Base-by-base conservation (phyloP, 2,797 vertebrate species). In the Hyperoplus lanceolatus region DNA sequence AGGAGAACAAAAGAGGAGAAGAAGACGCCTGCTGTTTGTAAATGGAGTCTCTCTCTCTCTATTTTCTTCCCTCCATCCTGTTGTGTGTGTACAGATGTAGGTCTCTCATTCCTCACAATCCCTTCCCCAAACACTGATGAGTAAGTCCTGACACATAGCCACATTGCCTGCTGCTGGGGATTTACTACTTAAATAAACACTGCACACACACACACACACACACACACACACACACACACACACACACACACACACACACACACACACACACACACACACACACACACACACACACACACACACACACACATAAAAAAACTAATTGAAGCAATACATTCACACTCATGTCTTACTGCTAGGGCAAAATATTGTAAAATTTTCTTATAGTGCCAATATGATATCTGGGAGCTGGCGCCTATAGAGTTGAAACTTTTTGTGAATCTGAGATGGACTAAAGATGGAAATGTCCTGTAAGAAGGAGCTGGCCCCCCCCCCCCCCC, bases 51-150 rank as follows among this genome's bases (percentile, higher is more conserved):
- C 82, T 86, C 79, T 49, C 60, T 60, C 65, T 73, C 15, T 46
- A 18, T 45, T 77, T 82, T 82, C 82, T 77, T 82, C 81, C 85
- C 84, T 83, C 84, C 79, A 79, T 89, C 78, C 61, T 73, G 80
- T 79, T 84, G 73, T 89, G 87, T 90, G 83, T 86, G 70, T 29
- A 29, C 29, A 2, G 82, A 88, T 87, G 81, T 87, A 56, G 80
- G 79, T 91, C 87, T 90, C 86, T 90, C 87, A 89, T 90, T 87
- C 87, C 86, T 85, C 82, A 76, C 93, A 94, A 95, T 93, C 92
- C 84, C 75, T 84, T 91, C 92, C 88, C 85, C 91, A 94, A 95
- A 94, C 92, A 92, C 77, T 43, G 79, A 93, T 92, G 85, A 89
- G 86, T 87, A 87, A 92, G 90, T 94, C 90, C 85, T 92, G 93